Percentiles rank a stretch among this genome's conserved stretches.
These are phyloP conservation scores for Sphinx pinastri DNA, from an alignment of 2,888 invertebrate species.

Conservation along the genomic window DNA sequence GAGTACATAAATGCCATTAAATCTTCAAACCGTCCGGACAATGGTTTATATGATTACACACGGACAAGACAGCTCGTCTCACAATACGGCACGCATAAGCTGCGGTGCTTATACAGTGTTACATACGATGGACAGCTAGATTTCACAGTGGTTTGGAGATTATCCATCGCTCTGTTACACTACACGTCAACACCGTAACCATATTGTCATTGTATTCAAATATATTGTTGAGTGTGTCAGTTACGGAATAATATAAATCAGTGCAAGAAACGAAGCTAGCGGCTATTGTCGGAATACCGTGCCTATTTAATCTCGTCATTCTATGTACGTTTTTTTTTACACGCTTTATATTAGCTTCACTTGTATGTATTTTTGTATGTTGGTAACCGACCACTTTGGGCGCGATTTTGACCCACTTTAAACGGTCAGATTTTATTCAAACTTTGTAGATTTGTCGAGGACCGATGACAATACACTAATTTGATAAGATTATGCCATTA, in stretches of 20 bases:
- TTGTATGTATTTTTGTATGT: too few relatives aligned
- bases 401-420: too few relatives aligned
- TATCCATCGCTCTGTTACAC: conserved; percentile 22
- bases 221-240: not conserved
- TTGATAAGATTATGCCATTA: too few relatives aligned
- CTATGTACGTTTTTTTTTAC: too few relatives aligned
- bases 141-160: conserved; percentile 23
- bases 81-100: conserved; percentile 11
- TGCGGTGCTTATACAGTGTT: not conserved
- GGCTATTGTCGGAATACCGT: too few relatives aligned
- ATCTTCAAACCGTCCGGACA: not conserved
- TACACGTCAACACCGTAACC: conserved; percentile 12
- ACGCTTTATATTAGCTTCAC: too few relatives aligned
- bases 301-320: too few relatives aligned
- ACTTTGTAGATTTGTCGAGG: too few relatives aligned
- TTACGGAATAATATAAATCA: not conserved
- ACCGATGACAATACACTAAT: too few relatives aligned
- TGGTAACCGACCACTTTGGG: too few relatives aligned
- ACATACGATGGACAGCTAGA: conserved; percentile 12
- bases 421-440: too few relatives aligned
- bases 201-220: conserved; percentile 3
- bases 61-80: not conserved
- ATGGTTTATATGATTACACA: not conserved
- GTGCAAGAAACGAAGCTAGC: not conserved
- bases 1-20: not conserved